Evolutionary conservation across 1,140 invertebrate genomes (phyloP).

Genomic region (Neodiprion fabricii): DNA sequence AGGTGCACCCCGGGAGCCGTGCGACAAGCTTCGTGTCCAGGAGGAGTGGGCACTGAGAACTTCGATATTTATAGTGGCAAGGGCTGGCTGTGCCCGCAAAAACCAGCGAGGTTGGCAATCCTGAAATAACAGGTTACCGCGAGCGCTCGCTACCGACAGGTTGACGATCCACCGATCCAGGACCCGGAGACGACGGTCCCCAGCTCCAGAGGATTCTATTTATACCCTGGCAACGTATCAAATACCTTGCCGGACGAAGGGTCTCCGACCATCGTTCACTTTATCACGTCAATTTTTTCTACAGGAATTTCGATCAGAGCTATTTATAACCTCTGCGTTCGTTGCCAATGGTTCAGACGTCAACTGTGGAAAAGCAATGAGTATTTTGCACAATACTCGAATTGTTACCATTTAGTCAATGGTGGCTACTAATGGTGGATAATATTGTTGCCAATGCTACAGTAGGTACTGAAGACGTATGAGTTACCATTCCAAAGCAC

Average conservation of each 20-base stretch:
- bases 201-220: constrained; percentile 43
- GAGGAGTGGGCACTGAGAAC: constrained; percentile 33
- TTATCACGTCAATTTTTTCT: no score
- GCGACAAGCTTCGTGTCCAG: constrained; percentile 6
- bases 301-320: no score
- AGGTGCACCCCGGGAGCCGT: constrained; percentile 5
- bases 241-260: constrained; percentile 23
- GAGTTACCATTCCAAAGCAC: no score
- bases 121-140: constrained; percentile 57
- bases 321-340: no score
- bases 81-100: constrained; percentile 45
- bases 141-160: constrained; percentile 18
- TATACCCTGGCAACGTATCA: constrained; percentile 47
- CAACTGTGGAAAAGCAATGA: no score
- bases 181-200: neutral
- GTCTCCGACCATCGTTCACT: neutral
- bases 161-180: neutral
- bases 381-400: no score
- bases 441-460: no score
- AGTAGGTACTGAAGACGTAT: no score
- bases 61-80: constrained; percentile 51
- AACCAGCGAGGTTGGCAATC: constrained; percentile 47
- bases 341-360: no score
- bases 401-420: no score
- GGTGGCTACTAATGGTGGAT: no score